phyloP scores from a whole-genome alignment of 2,113 vertebrate species.

The Cisticola juncidis region DNA sequence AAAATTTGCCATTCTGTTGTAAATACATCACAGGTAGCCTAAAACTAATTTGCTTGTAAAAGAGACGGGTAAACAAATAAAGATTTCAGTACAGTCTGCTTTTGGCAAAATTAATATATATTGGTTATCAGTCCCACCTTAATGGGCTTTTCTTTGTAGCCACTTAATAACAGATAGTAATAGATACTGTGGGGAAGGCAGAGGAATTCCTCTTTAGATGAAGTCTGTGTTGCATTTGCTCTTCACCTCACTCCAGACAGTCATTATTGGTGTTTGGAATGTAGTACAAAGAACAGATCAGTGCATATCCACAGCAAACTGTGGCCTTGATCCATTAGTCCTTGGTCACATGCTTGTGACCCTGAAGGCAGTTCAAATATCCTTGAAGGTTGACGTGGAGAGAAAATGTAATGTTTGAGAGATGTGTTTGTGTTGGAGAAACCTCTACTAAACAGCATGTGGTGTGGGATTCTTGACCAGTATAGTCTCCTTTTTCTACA shows the following conservation, averaged over 20 bases:
- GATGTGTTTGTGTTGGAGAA: neutral
- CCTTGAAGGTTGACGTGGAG: neutral
- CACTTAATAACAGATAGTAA: neutral
- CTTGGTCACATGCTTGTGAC: neutral
- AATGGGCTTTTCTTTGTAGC: slow-evolving; percentile 19
- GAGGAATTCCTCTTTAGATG: neutral
- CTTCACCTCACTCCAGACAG: neutral
- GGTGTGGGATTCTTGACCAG: neutral
- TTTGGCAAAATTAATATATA: neutral
- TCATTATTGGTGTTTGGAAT: neutral
- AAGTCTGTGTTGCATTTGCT: neutral
- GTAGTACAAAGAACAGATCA: neutral
- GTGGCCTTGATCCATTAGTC: neutral
- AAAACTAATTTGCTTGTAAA: neutral
- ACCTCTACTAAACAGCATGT: neutral
- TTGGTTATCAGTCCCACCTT: slow-evolving; percentile 14
- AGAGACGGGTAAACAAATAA: neutral
- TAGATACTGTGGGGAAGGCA: neutral
- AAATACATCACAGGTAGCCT: neutral
- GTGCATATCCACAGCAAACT: neutral
- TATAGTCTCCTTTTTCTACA: neutral
- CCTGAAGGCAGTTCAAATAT: neutral
- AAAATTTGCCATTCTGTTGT: neutral
- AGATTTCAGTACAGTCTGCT: neutral
- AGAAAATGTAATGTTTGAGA: neutral